phyloP scores from a whole-genome alignment of 2,797 vertebrate species.

The Atherinosoma microstoma region DNA sequence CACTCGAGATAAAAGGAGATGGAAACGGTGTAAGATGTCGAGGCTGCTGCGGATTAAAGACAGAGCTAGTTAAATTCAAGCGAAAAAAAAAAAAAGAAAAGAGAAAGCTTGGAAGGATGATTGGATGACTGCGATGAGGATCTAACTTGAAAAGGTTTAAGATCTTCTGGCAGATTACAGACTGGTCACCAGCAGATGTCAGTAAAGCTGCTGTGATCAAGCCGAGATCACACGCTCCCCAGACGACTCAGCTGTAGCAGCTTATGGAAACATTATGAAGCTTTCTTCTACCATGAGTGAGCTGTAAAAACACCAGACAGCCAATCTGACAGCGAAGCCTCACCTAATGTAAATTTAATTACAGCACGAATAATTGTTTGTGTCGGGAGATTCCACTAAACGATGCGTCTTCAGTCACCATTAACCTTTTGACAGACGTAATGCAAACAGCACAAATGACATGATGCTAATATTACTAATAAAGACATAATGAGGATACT shows the following conservation, averaged over 20 bases:
- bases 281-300: slow-evolving; percentile 45
- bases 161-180: slow-evolving; percentile 60
- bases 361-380: slow-evolving; percentile 55
- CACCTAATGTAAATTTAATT: slow-evolving; percentile 54
- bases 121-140: slow-evolving; percentile 57
- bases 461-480: slow-evolving; percentile 49
- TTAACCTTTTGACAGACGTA: slow-evolving; percentile 56
- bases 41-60: slow-evolving; percentile 61
- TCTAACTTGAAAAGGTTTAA: slow-evolving; percentile 56
- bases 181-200: slow-evolving; percentile 72
- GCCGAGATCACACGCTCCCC: slow-evolving; percentile 54
- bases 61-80: slow-evolving; percentile 44
- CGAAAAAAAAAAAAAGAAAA: not conserved
- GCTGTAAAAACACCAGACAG: slow-evolving; percentile 16
- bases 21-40: slow-evolving; percentile 56
- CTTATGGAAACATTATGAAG: slow-evolving; percentile 52
- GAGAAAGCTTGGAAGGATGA: slow-evolving; percentile 48
- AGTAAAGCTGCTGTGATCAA: slow-evolving; percentile 70
- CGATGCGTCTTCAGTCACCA: slow-evolving; percentile 31
- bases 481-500: slow-evolving; percentile 43
- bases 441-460: slow-evolving; percentile 61
- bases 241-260: slow-evolving; percentile 43
- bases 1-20: slow-evolving; percentile 56
- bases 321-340: slow-evolving; percentile 44
- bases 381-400: slow-evolving; percentile 56